A percentile compares a stretch with the other conserved stretches of the same genome.
Evolutionary conservation across 2,797 vertebrate species (phyloP).

Genomic region (Phalanger gymnotis): DNA sequence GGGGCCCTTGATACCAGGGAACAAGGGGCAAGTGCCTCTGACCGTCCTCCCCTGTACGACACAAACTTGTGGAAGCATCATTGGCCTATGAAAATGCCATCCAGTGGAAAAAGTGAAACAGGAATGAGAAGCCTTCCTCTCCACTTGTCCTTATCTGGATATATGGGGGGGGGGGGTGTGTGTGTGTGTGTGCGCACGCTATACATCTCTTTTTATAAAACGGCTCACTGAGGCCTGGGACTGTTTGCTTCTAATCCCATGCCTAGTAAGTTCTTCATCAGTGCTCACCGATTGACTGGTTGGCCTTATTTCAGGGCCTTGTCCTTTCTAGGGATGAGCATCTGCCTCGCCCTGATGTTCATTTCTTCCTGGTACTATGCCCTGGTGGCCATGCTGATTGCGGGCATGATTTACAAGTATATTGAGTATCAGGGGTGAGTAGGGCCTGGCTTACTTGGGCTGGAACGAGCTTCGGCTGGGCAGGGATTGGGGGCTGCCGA

Average conservation of each 20-base stretch:
- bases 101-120: background rate
- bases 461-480: background rate
- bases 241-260: background rate
- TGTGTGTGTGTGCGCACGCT: no score
- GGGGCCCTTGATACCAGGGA: background rate
- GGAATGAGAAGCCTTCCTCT: background rate
- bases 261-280: background rate
- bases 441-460: background rate
- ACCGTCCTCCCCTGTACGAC: background rate
- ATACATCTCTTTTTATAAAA: background rate
- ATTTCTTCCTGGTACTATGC: slow-evolving; percentile 99
- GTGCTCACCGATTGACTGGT: background rate
- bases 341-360: slow-evolving; percentile 98
- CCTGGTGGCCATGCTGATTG: slow-evolving; percentile 97
- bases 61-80: background rate
- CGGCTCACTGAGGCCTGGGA: background rate
- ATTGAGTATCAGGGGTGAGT: slow-evolving; percentile 99
- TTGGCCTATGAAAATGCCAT: background rate
- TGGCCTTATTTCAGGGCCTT: slow-evolving; percentile 88
- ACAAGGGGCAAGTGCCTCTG: background rate
- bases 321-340: slow-evolving; percentile 98
- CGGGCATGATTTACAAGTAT: slow-evolving; percentile 99
- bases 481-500: background rate
- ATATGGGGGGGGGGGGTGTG: no score
- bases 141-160: background rate